phyloP scores from a whole-genome alignment of 2,888 invertebrate genomes.

The Ichneumoninae sp. region DNA sequence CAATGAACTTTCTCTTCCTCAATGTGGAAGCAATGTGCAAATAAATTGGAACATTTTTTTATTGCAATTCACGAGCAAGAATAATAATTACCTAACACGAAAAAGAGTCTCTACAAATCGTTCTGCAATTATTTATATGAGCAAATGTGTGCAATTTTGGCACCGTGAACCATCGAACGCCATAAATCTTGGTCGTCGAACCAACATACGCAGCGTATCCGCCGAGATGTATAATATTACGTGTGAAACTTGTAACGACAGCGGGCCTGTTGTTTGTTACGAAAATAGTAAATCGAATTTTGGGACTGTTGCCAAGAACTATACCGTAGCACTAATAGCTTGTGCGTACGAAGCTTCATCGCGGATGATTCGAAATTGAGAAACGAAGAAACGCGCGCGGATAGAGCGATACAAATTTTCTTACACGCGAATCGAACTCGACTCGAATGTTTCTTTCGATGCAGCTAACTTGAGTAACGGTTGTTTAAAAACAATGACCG shows the following conservation, averaged over 20 bases:
- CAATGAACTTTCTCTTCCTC: too few relatives aligned
- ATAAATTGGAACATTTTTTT: too few relatives aligned
- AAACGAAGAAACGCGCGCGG: not conserved
- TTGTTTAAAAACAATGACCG: too few relatives aligned
- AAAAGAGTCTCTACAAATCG: not conserved
- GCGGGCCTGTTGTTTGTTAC: not conserved
- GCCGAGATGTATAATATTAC: not conserved
- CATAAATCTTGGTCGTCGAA: constrained; percentile 1
- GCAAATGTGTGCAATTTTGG: not conserved
- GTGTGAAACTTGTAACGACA: constrained; percentile 1
- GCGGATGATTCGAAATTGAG: not conserved
- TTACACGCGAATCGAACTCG: constrained; percentile 4
- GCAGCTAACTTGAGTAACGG: not conserved
- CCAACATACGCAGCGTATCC: not conserved
- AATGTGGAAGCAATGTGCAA: too few relatives aligned
- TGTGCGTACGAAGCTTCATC: not conserved
- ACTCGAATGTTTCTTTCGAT: constrained; percentile 34
- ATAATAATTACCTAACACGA: not conserved
- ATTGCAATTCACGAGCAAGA: too few relatives aligned
- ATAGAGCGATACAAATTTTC: not conserved
- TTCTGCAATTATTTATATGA: not conserved
- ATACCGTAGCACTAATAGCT: not conserved
- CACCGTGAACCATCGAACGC: not conserved
- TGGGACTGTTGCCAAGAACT: not conserved
- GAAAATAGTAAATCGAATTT: constrained; percentile 2